These are phyloP conservation scores for Charaxes varanes DNA, from an alignment of 1,140 invertebrate genomes.

Conservation along the genomic window DNA sequence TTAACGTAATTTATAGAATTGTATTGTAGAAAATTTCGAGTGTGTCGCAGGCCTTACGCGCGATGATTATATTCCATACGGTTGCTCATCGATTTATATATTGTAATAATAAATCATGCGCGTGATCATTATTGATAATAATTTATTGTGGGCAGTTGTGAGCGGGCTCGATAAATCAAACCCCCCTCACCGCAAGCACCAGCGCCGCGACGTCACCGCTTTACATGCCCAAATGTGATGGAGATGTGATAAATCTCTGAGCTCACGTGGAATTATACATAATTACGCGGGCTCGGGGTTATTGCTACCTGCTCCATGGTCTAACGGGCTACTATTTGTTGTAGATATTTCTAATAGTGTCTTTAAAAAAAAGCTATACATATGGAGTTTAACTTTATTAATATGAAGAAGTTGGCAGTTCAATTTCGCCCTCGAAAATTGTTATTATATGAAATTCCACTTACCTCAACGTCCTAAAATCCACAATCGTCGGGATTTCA, in stretches of 20 bases:
- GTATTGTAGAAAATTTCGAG: no score
- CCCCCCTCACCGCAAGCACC: background rate
- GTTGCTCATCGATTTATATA: conserved; percentile 54
- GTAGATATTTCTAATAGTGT: no score
- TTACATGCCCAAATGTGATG: conserved; percentile 3
- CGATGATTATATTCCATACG: conserved; percentile 32
- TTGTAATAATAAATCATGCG: conserved; percentile 57
- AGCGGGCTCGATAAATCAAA: conserved; percentile 43
- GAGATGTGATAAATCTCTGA: conserved; percentile 10
- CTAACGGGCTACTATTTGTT: no score
- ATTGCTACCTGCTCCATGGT: background rate
- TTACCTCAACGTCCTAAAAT: no score
- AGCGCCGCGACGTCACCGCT: background rate
- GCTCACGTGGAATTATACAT: conserved; percentile 2
- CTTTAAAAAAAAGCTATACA: no score
- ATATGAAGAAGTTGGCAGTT: no score
- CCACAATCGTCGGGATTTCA: no score
- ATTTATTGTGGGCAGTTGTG: conserved; percentile 53
- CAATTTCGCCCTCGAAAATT: no score
- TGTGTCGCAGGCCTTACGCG: no score
- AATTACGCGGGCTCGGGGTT: background rate
- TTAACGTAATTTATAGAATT: no score
- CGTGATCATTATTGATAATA: conserved; percentile 59
- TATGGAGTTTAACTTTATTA: no score
- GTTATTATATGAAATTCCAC: no score